phyloP scores from a whole-genome alignment of 2,888 invertebrate species.

The Tetranychus truncatus region DNA sequence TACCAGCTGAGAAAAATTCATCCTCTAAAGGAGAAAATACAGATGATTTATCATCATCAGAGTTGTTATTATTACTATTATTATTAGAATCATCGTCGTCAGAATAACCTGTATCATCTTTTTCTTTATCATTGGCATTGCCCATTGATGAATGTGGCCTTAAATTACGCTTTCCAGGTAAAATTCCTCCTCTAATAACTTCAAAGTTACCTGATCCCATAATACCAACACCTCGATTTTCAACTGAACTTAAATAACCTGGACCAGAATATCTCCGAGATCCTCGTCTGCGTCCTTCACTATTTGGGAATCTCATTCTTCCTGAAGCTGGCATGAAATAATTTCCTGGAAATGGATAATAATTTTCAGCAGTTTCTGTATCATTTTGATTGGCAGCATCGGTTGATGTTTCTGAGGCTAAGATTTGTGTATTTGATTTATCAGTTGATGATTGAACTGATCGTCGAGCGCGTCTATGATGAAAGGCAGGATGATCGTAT shows the following conservation, averaged over 20 bases:
- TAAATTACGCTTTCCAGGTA: slow-evolving; percentile 8
- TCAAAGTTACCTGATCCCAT: slow-evolving; percentile 23
- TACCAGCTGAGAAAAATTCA: slow-evolving; percentile 17
- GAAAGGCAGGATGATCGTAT: neutral
- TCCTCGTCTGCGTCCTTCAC: slow-evolving; percentile 12
- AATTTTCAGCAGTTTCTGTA: slow-evolving; percentile 10
- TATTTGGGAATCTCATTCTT: neutral
- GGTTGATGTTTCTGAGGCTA: neutral
- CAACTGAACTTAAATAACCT: neutral
- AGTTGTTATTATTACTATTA: neutral
- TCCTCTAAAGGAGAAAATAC: slow-evolving; percentile 17
- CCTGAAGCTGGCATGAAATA: slow-evolving; percentile 1
- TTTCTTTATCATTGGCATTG: neutral
- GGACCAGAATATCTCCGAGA: slow-evolving; percentile 1
- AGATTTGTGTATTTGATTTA: neutral
- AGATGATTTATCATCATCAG: slow-evolving; percentile 3
- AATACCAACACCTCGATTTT: neutral
- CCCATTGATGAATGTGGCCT: neutral
- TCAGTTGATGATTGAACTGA: neutral
- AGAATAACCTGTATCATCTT: neutral
- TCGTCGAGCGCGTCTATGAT: neutral
- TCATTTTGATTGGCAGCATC: slow-evolving; percentile 2
- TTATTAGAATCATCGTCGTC: slow-evolving; percentile 5
- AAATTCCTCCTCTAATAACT: slow-evolving; percentile 21
- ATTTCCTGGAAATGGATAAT: slow-evolving; percentile 8